Evolutionary conservation across 1,140 invertebrate species (phyloP).

Genomic region (Brachionus rubens): DNA sequence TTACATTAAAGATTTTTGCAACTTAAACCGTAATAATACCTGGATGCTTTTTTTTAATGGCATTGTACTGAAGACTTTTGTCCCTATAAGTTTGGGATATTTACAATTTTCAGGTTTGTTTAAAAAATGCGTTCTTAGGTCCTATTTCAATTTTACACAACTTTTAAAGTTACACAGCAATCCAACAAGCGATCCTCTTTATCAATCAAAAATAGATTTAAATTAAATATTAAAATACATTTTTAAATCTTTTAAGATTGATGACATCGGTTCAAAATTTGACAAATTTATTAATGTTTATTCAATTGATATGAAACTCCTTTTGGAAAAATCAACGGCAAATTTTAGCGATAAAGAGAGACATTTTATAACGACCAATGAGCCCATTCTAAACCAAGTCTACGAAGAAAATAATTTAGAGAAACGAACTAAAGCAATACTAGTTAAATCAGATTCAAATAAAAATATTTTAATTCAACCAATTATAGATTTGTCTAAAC

Average conservation of each 20-base stretch:
- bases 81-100: no score
- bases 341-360: not conserved
- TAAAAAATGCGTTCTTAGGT: no score
- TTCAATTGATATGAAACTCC: constrained; percentile 23
- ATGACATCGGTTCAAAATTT: constrained; percentile 41
- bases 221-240: not conserved
- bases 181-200: no score
- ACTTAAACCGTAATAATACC: no score
- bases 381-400: no score
- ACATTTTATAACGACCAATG: not conserved
- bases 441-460: not conserved
- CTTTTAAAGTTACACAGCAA: no score
- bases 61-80: no score
- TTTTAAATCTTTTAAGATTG: constrained; percentile 21
- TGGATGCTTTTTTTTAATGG: no score
- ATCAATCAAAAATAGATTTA: constrained; percentile 37
- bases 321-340: constrained; percentile 10
- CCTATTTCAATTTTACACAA: no score
- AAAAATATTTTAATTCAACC: not conserved
- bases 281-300: constrained; percentile 38
- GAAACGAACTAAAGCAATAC: not conserved
- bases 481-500: not conserved
- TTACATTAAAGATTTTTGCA: no score
- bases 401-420: not conserved
- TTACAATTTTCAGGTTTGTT: no score